Evolutionary conservation across 92 coral and sea anemone genomes (phyloP), one percentile per base, ranked within the genome.

Genomic region (Diadumene lineata): DNA sequence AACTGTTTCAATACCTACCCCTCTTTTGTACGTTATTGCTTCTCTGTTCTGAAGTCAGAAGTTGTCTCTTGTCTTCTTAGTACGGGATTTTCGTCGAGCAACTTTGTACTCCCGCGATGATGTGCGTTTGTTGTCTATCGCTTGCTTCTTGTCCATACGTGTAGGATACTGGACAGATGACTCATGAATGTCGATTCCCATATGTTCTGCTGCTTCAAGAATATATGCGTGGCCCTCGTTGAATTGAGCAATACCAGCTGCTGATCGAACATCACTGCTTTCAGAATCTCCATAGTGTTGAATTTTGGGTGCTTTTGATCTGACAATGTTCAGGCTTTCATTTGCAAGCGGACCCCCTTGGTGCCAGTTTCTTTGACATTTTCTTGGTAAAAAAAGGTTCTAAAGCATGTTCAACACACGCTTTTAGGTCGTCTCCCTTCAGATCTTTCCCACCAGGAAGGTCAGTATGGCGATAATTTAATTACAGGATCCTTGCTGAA

Each of bases 361-460:
- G 86, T 17, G 81, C 81, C 56, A 75, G 25, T 48, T 68, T 69
- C 32, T 28, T 31, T 27, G 38, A 66, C 22, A 44, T 68, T 15
- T 71, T 65, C 29, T 71, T 65, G 28, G 64, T 63, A 1, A 72
- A 50, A 31, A 80, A 80, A 25, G 79, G 78, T 17, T 31, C 10
- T 30, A 80, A 28, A n/a, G 64, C 46, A 51, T 81, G 70, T 16
- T 67, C 75, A 16, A 77, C 13, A 21, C 56, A 8, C 29, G 74
- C 74, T 13, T 51, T 11, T 6, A 77, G 74, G 16, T 77, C 56
- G 8, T 53, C 70, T 44, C 66, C 81, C 31, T 34, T 61, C 7
- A 81, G 60, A 61, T 81, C 90, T 38, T 60, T 79, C 15, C 86
- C 86, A 15, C 75, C 61, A 11, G 80, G 80, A 7, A 84, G 84